Conservation (phyloP, 2,888 invertebrate genomes). For the Dryomyza anilis region DNA sequence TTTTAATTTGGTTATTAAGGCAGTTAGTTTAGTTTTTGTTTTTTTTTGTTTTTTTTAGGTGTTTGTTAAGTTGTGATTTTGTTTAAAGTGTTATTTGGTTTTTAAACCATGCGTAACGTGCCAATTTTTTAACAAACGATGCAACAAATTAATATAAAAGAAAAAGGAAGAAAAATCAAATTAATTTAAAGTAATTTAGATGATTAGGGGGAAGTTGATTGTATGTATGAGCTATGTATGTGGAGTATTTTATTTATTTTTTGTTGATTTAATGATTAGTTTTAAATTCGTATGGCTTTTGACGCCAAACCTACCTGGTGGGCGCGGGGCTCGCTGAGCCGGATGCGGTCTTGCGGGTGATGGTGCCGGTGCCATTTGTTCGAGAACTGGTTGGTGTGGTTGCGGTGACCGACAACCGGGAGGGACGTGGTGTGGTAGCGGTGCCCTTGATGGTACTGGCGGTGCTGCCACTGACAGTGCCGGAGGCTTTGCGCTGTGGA, state of each 20-base stretch:
- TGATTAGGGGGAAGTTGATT: slow-evolving; percentile 25
- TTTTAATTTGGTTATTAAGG: slow-evolving; percentile 22
- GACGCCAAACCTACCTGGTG: slow-evolving; percentile 67
- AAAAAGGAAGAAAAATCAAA: too few relatives aligned
- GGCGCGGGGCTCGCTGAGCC: slow-evolving; percentile 78
- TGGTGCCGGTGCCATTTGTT: slow-evolving; percentile 67
- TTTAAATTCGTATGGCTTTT: slow-evolving; percentile 1
- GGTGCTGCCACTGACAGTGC: slow-evolving; percentile 35
- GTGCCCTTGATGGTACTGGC: not conserved
- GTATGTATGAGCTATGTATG: not conserved
- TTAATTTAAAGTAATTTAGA: slow-evolving; percentile 27
- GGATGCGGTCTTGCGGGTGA: slow-evolving; percentile 73
- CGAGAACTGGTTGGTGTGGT: slow-evolving; percentile 54
- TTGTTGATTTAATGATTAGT: too few relatives aligned
- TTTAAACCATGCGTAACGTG: slow-evolving; percentile 31
- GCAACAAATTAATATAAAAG: slow-evolving; percentile 31
- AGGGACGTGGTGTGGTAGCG: slow-evolving; percentile 64
- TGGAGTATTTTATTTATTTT: slow-evolving; percentile 20
- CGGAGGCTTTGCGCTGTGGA: slow-evolving; percentile 72
- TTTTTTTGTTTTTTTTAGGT: slow-evolving; percentile 29
- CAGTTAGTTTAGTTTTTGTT: slow-evolving; percentile 26
- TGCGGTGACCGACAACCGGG: slow-evolving; percentile 66
- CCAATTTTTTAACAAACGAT: slow-evolving; percentile 33
- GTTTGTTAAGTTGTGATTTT: slow-evolving; percentile 35
- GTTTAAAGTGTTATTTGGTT: slow-evolving; percentile 21